Evolutionary conservation across 2,888 invertebrate genomes (phyloP).

Genomic region (Lasiommata megera): DNA sequence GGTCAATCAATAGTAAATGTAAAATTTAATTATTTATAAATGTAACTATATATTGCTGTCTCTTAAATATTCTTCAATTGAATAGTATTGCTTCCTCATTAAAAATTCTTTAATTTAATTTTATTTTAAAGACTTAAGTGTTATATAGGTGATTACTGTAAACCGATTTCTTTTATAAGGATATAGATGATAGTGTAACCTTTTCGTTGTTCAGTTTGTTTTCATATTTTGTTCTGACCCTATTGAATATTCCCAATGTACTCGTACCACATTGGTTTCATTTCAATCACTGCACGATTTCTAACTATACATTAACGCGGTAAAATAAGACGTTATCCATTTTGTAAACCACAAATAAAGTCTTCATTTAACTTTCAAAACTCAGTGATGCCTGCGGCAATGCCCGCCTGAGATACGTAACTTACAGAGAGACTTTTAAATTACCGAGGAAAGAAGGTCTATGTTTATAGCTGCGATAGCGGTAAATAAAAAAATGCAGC

Average conservation of each 20-base stretch:
- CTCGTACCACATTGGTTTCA: conserved; percentile 46
- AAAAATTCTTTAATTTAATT: too few relatives aligned
- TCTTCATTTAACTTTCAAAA: conserved; percentile 18
- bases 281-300: conserved; percentile 57
- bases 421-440: conserved; percentile 9
- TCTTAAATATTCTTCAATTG: too few relatives aligned
- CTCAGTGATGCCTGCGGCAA: conserved; percentile 11
- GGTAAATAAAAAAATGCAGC: not conserved
- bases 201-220: too few relatives aligned
- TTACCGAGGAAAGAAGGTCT: conserved; percentile 7
- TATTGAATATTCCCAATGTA: conserved; percentile 43
- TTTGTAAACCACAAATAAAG: conserved; percentile 47
- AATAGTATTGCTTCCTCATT: too few relatives aligned
- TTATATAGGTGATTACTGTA: too few relatives aligned
- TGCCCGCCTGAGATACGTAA: conserved; percentile 7
- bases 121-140: too few relatives aligned
- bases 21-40: too few relatives aligned
- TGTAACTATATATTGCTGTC: too few relatives aligned
- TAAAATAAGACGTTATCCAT: conserved; percentile 63
- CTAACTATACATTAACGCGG: conserved; percentile 48
- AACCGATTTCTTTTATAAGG: too few relatives aligned
- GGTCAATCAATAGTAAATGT: too few relatives aligned
- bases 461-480: conserved; percentile 6
- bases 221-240: too few relatives aligned
- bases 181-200: too few relatives aligned